These are phyloP conservation scores for Sebastiscus tertius DNA, from an alignment of 2,797 vertebrate genomes.

Conservation along the genomic window DNA sequence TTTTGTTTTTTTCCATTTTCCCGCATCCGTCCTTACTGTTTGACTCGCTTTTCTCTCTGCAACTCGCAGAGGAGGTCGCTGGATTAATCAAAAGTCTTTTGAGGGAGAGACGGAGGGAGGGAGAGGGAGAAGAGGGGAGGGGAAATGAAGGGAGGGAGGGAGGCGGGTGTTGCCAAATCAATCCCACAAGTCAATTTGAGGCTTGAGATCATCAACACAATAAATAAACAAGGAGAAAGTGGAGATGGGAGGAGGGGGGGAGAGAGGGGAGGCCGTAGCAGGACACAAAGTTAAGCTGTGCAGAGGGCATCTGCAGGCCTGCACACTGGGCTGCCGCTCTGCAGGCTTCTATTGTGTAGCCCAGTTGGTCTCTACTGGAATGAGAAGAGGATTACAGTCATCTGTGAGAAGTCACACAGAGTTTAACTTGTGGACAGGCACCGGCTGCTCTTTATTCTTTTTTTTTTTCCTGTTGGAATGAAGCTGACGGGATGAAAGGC, in stretches of 20 bases:
- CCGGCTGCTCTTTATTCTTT: neutral
- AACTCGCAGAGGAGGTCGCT: conserved; percentile 40
- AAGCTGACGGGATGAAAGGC: conserved; percentile 1
- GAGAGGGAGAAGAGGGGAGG: neutral
- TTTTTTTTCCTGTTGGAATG: neutral
- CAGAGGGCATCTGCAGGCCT: conserved; percentile 62
- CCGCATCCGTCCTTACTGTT: conserved; percentile 6
- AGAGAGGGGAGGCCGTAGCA: neutral
- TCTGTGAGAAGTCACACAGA: conserved; percentile 38
- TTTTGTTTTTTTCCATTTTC: neutral
- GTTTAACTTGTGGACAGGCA: conserved; percentile 41
- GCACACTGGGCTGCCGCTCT: conserved; percentile 37
- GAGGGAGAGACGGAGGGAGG: conserved; percentile 41
- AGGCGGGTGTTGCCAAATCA: conserved; percentile 65
- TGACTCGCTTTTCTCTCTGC: conserved; percentile 19
- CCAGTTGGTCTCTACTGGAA: conserved; percentile 36
- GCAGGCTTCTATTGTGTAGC: conserved; percentile 30
- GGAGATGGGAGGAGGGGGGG: conserved; percentile 1
- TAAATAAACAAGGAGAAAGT: conserved; percentile 72
- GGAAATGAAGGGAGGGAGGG: conserved; percentile 32
- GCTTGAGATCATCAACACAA: conserved; percentile 68
- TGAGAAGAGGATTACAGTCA: conserved; percentile 55
- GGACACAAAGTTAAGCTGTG: conserved; percentile 49
- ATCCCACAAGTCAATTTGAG: conserved; percentile 74
- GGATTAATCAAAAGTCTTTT: conserved; percentile 74